Conservation (phyloP, 2,797 vertebrate species). For the Lagorchestes hirsutus region DNA sequence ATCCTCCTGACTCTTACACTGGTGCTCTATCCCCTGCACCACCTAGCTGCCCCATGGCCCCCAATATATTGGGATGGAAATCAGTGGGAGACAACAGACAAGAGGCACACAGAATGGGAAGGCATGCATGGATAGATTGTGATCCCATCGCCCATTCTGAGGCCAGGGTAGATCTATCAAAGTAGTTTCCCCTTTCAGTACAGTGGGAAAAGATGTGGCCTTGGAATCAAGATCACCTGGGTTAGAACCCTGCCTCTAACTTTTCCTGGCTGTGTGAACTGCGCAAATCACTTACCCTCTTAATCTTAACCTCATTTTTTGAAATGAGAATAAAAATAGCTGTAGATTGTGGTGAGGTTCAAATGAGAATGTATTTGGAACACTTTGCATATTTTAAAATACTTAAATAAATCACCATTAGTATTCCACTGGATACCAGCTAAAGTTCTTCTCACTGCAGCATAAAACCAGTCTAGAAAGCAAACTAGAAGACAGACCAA, state of each 20-base stretch:
- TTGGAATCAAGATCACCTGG: no score
- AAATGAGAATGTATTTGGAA: constrained; percentile 50
- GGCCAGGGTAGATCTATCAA: not conserved
- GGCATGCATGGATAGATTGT: not conserved
- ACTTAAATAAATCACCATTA: constrained; percentile 38
- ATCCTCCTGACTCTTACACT: no score
- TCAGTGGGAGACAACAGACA: not conserved
- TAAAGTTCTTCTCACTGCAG: not conserved
- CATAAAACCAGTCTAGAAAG: not conserved
- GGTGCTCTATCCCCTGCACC: no score
- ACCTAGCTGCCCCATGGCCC: not conserved
- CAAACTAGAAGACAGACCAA: not conserved
- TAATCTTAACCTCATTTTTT: not conserved
- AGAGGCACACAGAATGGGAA: not conserved
- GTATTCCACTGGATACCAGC: not conserved
- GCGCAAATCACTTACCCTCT: not conserved
- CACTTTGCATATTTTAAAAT: constrained; percentile 3
- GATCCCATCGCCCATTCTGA: not conserved
- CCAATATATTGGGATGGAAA: not conserved
- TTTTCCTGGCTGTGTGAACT: no score
- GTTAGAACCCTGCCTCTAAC: no score
- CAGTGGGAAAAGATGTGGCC: not conserved
- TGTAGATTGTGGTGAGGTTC: constrained; percentile 24
- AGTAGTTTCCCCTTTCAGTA: not conserved
- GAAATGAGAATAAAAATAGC: not conserved